phyloP scores from a whole-genome alignment of 2,888 invertebrate genomes.

The Eulithis prunata region DNA sequence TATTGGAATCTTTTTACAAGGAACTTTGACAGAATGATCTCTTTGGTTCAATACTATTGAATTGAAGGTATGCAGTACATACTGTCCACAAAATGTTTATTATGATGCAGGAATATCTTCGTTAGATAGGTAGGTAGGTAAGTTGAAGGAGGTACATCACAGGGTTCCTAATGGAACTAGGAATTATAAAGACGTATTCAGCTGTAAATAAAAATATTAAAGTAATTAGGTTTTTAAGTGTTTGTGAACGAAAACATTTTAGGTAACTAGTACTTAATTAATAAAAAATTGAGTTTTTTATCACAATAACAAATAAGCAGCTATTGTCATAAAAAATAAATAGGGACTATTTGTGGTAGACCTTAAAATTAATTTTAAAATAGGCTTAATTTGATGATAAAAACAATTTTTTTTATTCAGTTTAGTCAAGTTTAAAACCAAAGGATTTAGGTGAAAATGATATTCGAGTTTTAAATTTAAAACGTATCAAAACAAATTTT shows the following conservation, averaged over 20 bases:
- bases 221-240: not conserved
- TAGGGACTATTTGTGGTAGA: slow-evolving; percentile 6
- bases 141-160: slow-evolving; percentile 42
- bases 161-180: no score
- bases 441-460: slow-evolving; percentile 39
- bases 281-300: slow-evolving; percentile 1
- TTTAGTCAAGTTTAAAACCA: slow-evolving; percentile 44
- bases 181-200: slow-evolving; percentile 49
- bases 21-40: no score
- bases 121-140: no score
- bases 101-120: no score
- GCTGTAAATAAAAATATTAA: slow-evolving; percentile 32
- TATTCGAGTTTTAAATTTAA: slow-evolving; percentile 37
- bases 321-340: slow-evolving; percentile 16
- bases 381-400: slow-evolving; percentile 26
- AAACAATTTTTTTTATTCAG: slow-evolving; percentile 32
- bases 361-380: slow-evolving; percentile 14
- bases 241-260: slow-evolving; percentile 12
- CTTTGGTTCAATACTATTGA: no score
- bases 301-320: slow-evolving; percentile 27
- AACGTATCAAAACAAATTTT: slow-evolving; percentile 26
- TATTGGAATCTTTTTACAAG: slow-evolving; percentile 26
- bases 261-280: slow-evolving; percentile 12
- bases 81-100: no score
- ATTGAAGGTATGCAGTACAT: no score